A percentile compares a stretch with the other conserved stretches of the same genome.
These are phyloP conservation scores for Pitangus sulphuratus DNA, from an alignment of 2,797 vertebrate species.

Conservation along the genomic window DNA sequence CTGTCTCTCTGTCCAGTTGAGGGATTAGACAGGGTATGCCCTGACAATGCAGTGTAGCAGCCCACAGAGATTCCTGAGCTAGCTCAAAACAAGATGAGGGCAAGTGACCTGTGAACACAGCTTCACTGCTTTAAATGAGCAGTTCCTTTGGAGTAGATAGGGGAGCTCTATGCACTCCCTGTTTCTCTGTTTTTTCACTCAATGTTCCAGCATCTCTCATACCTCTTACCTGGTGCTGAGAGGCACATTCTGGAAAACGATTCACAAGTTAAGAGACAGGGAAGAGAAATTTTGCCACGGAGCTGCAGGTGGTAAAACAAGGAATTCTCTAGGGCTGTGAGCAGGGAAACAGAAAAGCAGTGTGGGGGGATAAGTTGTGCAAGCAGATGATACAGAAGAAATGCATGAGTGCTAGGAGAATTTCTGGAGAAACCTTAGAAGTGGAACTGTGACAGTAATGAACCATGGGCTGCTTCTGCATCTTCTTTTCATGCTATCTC, in stretches of 20 bases:
- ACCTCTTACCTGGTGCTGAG: not conserved
- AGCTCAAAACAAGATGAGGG: not conserved
- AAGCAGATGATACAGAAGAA: not conserved
- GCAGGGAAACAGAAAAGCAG: not conserved
- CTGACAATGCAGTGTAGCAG: not conserved
- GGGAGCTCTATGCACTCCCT: not conserved
- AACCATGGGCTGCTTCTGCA: not conserved
- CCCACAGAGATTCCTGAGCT: not conserved
- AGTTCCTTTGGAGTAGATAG: not conserved
- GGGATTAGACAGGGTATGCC: not conserved
- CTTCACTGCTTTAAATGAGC: not conserved
- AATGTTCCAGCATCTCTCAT: not conserved
- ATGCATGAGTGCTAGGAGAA: not conserved
- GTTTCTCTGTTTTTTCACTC: not conserved
- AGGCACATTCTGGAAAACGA: not conserved
- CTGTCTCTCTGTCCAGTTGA: not conserved
- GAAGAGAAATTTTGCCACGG: not conserved
- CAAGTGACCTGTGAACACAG: not conserved
- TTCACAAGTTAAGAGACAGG: not conserved
- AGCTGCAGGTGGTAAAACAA: not conserved
- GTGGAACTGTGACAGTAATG: not conserved
- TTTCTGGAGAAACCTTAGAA: not conserved
- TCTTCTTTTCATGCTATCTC: not conserved
- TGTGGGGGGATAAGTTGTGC: not conserved
- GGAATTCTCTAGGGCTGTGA: not conserved